Evolutionary conservation across 2,888 invertebrate species (phyloP).

Genomic region (Ennomos erosarius): DNA sequence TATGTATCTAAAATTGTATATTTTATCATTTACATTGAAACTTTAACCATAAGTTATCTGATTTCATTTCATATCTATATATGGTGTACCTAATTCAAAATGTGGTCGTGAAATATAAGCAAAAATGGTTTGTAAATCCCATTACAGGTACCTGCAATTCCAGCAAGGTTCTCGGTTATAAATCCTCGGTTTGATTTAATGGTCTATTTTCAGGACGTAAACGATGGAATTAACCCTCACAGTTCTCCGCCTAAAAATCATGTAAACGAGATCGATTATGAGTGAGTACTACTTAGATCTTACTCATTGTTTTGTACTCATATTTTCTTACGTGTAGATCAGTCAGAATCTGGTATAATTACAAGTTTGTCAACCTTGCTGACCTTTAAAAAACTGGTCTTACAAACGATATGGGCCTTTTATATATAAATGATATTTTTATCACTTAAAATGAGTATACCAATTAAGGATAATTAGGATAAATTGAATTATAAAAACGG

Average conservation of each 20-base stretch:
- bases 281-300: conserved; percentile 56
- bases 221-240: conserved; percentile 45
- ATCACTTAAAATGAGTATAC: too few relatives aligned
- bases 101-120: conserved; percentile 13
- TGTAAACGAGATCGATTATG: conserved; percentile 64
- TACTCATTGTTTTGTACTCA: conserved; percentile 26
- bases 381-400: too few relatives aligned
- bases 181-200: background rate
- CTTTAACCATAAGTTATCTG: background rate
- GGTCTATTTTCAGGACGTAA: conserved; percentile 12
- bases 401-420: too few relatives aligned
- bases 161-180: too few relatives aligned
- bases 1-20: too few relatives aligned
- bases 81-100: background rate
- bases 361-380: too few relatives aligned
- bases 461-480: too few relatives aligned
- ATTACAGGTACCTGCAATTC: background rate
- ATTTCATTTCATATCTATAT: background rate
- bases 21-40: too few relatives aligned
- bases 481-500: too few relatives aligned
- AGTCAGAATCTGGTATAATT: too few relatives aligned
- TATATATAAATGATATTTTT: too few relatives aligned
- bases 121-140: conserved; percentile 24
- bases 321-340: conserved; percentile 37
- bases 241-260: conserved; percentile 57